A percentile compares a stretch with the other conserved stretches of the same genome.
These are phyloP conservation scores for Stenurella melanura DNA, from an alignment of 2,888 invertebrate genomes.

Conservation along the genomic window DNA sequence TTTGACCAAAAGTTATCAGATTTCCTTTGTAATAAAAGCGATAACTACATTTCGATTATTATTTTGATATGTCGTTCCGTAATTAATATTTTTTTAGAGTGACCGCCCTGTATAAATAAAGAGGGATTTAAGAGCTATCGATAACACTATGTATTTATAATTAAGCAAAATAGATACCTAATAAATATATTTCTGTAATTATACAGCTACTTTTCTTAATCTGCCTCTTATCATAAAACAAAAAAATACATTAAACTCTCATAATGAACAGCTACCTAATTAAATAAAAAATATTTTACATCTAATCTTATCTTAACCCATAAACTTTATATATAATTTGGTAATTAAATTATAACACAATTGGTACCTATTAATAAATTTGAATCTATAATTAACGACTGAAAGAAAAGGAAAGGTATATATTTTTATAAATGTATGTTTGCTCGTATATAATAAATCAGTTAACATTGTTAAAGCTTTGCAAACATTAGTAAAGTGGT, in stretches of 20 bases:
- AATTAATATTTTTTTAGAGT: too few relatives aligned
- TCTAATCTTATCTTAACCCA: neutral
- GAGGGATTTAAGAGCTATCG: too few relatives aligned
- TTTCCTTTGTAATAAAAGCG: too few relatives aligned
- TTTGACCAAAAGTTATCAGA: too few relatives aligned
- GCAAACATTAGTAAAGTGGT: too few relatives aligned
- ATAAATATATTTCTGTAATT: neutral
- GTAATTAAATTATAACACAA: neutral
- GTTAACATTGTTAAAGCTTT: too few relatives aligned
- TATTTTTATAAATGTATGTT: too few relatives aligned
- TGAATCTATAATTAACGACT: neutral
- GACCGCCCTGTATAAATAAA: too few relatives aligned
- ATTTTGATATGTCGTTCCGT: too few relatives aligned
- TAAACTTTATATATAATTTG: neutral
- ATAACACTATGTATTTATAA: neutral
- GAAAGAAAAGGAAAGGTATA: neutral
- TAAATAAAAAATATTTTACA: neutral
- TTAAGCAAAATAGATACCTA: neutral
- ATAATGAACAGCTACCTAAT: constrained; percentile 7
- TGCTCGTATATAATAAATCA: too few relatives aligned
- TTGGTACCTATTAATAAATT: neutral
- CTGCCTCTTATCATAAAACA: neutral
- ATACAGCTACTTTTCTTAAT: neutral
- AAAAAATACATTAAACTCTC: neutral
- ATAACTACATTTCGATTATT: too few relatives aligned